Conservation (phyloP, 2,113 vertebrate species). For the Lophotis ruficrista region DNA sequence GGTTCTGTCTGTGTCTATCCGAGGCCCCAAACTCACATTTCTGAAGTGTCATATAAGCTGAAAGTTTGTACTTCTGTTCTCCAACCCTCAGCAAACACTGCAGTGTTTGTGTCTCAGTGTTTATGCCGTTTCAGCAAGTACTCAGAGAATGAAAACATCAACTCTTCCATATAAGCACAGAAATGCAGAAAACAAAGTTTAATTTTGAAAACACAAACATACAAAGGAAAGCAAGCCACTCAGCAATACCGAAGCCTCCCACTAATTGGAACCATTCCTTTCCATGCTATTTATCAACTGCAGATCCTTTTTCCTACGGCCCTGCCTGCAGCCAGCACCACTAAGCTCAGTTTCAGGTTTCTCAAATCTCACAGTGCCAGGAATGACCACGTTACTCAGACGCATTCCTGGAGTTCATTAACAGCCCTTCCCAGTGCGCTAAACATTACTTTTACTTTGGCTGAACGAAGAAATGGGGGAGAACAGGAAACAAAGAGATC, state of each 20-base stretch:
- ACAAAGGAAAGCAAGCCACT: background rate
- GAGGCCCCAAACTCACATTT: background rate
- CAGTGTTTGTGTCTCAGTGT: background rate
- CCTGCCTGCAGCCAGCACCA: background rate
- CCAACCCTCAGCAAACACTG: background rate
- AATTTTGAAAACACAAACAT: background rate
- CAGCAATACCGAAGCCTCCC: background rate
- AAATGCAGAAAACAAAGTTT: background rate
- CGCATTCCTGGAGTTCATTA: background rate
- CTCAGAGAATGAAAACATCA: slow-evolving; percentile 6
- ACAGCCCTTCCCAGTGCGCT: background rate
- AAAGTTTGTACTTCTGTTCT: background rate
- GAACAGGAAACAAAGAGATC: background rate
- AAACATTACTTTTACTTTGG: background rate
- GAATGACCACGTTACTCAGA: background rate
- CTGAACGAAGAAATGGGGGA: background rate
- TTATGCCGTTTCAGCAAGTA: slow-evolving; percentile 18
- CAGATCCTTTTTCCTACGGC: background rate
- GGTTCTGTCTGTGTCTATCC: background rate
- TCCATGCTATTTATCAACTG: background rate
- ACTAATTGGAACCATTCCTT: background rate
- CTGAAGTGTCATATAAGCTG: slow-evolving; percentile 2
- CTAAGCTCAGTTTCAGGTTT: background rate
- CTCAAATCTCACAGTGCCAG: background rate
- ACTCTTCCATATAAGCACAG: background rate